Percentiles rank a stretch among this genome's conserved stretches.
These are phyloP conservation scores for Notiomystis cincta DNA, from an alignment of 2,113 vertebrate genomes.

Conservation along the genomic window DNA sequence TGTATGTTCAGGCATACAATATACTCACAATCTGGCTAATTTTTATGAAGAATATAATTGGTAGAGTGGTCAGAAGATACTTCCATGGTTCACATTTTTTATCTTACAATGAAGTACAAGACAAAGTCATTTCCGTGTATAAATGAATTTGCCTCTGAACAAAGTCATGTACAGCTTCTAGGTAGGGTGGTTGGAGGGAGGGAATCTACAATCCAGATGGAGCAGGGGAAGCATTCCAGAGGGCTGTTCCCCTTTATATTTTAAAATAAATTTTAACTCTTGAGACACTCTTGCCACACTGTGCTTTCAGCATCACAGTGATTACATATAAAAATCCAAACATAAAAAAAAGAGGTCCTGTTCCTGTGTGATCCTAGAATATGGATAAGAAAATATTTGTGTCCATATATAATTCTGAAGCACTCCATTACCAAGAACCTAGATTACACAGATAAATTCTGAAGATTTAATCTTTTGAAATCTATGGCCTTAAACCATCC, in stretches of 20 bases:
- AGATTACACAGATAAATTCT: constrained; percentile 52
- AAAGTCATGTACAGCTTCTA: not conserved
- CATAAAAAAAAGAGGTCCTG: not conserved
- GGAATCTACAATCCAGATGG: not conserved
- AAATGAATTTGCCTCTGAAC: not conserved
- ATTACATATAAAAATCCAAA: not conserved
- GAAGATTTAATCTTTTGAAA: constrained; percentile 29
- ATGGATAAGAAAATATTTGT: not conserved
- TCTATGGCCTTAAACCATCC: not conserved
- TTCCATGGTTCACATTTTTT: not conserved
- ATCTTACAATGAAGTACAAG: not conserved
- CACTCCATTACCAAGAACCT: not conserved
- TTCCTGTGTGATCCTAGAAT: not conserved
- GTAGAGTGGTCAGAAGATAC: not conserved
- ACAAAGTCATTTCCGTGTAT: not conserved
- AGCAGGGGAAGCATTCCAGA: not conserved
- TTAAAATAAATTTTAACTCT: not conserved
- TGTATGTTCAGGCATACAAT: not conserved
- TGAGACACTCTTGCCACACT: not conserved
- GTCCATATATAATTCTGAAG: not conserved
- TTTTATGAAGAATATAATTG: not conserved
- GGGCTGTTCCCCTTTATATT: not conserved
- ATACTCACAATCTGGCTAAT: not conserved
- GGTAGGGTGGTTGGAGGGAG: not conserved
- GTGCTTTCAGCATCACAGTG: not conserved